Percentiles rank a stretch among this genome's conserved stretches.
These are phyloP conservation scores for Hypotaenidia okinawae DNA, from an alignment of 2,797 vertebrate species.

Conservation along the genomic window DNA sequence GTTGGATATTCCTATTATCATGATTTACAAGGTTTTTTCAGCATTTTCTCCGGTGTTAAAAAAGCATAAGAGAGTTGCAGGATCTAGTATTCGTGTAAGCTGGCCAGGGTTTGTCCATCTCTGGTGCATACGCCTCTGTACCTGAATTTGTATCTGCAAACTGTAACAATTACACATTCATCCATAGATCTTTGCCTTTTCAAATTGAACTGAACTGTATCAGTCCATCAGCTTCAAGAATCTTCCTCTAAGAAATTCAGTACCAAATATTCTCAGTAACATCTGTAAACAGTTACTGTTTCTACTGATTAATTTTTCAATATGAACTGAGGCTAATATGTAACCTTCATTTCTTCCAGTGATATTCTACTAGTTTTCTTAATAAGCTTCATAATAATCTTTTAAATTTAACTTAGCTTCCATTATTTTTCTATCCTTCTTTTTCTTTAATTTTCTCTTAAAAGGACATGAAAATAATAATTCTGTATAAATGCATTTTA, in stretches of 20 bases:
- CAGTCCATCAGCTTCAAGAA: not conserved
- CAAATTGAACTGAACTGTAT: not conserved
- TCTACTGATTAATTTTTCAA: not conserved
- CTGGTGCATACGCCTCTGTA: not conserved
- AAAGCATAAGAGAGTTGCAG: not conserved
- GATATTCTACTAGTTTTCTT: not conserved
- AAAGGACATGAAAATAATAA: not conserved
- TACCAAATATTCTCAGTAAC: not conserved
- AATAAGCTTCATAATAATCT: not conserved
- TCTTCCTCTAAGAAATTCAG: not conserved
- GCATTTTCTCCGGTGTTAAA: not conserved
- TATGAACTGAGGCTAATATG: not conserved
- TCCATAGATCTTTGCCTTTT: not conserved
- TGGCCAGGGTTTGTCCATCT: not conserved
- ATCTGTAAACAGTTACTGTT: not conserved
- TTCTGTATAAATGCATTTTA: not conserved
- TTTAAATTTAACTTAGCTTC: not conserved
- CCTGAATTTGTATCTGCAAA: not conserved
- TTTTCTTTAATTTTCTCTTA: not conserved
- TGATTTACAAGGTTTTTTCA: not conserved
- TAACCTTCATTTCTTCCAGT: not conserved
- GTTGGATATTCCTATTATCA: not conserved
- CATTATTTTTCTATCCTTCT: not conserved
- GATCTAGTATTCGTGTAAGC: not conserved
- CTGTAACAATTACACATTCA: not conserved